A percentile compares a stretch with the other conserved stretches of the same genome.
These are phyloP conservation scores for Sarotherodon lohbergeri DNA, from an alignment of 2,113 vertebrate species.

Conservation along the genomic window DNA sequence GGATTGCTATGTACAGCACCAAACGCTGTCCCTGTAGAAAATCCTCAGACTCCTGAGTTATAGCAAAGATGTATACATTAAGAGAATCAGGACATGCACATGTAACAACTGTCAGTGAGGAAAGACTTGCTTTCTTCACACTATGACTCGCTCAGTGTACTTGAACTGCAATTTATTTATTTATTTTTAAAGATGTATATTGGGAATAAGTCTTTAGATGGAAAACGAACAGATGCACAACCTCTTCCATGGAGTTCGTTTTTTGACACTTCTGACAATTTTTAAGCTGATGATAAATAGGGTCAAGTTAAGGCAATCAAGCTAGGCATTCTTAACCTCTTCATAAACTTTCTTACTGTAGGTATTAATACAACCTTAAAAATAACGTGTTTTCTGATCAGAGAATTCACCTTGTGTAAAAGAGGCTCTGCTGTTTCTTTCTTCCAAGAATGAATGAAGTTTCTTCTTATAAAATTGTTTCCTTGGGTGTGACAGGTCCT, in stretches of 20 bases:
- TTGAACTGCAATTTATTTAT: not conserved
- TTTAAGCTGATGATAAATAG: not conserved
- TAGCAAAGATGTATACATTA: not conserved
- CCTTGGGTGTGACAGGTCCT: not conserved
- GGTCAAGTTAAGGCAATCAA: not conserved
- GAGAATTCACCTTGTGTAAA: not conserved
- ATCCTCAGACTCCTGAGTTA: conserved; percentile 30
- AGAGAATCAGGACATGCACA: not conserved
- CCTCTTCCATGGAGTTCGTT: not conserved
- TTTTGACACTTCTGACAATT: not conserved
- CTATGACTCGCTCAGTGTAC: not conserved
- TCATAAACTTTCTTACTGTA: not conserved
- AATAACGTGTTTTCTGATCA: not conserved
- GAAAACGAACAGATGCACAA: not conserved
- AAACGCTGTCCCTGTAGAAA: not conserved
- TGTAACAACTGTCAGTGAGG: not conserved
- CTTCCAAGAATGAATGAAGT: not conserved
- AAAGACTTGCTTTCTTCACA: not conserved
- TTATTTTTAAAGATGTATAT: not conserved
- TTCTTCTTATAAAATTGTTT: not conserved
- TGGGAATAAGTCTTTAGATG: not conserved
- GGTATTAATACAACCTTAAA: not conserved
- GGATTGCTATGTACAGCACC: not conserved
- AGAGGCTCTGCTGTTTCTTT: not conserved
- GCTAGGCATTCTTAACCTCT: not conserved